Percentiles rank a stretch among this genome's conserved stretches.
phyloP scores from a whole-genome alignment of 2,113 vertebrate genomes.

The Scolopax mira region DNA sequence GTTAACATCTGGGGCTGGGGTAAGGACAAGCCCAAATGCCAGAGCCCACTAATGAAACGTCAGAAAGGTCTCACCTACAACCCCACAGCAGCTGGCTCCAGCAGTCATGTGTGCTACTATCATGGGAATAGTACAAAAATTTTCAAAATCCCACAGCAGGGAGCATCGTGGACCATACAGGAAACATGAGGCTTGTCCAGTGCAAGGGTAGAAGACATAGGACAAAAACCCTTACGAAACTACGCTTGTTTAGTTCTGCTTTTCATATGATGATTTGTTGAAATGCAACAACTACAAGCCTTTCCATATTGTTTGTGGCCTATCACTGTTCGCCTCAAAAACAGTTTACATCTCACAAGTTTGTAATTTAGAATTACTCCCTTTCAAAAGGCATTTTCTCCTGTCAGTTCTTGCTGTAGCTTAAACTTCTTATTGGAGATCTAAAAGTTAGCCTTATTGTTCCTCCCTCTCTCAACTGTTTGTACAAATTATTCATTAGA shows the following conservation, averaged over 20 bases:
- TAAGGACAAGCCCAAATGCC: neutral
- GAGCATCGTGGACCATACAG: rapidly evolving
- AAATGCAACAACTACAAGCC: neutral
- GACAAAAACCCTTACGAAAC: neutral
- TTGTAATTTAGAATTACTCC: rapidly evolving
- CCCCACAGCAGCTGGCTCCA: neutral
- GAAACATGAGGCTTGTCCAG: neutral
- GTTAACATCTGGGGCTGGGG: neutral
- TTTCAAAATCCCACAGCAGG: neutral
- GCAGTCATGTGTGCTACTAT: neutral
- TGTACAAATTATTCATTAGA: neutral
- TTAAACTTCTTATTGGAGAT: neutral
- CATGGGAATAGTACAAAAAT: neutral
- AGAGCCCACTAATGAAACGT: neutral
- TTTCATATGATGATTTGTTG: neutral
- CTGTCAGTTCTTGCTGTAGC: neutral
- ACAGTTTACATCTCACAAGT: neutral
- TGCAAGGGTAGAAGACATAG: neutral
- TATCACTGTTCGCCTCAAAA: neutral
- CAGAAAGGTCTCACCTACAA: neutral
- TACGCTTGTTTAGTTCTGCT: neutral
- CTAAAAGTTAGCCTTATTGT: neutral
- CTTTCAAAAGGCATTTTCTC: neutral
- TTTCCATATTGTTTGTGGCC: neutral
- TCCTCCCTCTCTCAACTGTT: neutral